Conservation (phyloP, 2,797 vertebrate species). For the Pitangus sulphuratus region DNA sequence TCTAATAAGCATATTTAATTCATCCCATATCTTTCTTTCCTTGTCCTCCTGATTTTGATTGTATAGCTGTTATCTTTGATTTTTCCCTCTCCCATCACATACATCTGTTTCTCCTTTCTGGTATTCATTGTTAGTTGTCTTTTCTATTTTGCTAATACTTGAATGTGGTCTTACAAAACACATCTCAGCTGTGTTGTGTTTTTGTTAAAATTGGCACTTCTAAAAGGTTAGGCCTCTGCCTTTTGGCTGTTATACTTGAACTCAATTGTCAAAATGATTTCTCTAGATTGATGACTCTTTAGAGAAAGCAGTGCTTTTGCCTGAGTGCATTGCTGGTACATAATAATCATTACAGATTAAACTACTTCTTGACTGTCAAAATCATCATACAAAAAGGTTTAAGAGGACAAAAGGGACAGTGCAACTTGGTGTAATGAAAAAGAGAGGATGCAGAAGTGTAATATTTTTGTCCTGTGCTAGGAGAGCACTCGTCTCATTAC, state of each 20-base stretch:
- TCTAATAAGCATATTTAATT: constrained; percentile 24
- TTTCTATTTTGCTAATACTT: constrained; percentile 14
- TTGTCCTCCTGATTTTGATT: not conserved
- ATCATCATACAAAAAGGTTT: not conserved
- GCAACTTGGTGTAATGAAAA: not conserved
- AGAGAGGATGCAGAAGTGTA: not conserved
- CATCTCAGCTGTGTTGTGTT: constrained; percentile 13
- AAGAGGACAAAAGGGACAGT: not conserved
- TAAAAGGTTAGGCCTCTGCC: constrained; percentile 53
- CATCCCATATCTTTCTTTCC: not conserved
- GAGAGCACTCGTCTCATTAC: not conserved
- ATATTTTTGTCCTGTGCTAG: not conserved
- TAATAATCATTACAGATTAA: constrained; percentile 13
- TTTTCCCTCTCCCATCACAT: not conserved
- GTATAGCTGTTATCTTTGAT: not conserved
- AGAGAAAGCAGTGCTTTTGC: constrained; percentile 5
- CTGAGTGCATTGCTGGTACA: not conserved
- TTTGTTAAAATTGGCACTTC: constrained; percentile 57
- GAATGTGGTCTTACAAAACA: constrained; percentile 26
- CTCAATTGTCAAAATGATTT: constrained; percentile 59
- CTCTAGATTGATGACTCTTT: constrained; percentile 28
- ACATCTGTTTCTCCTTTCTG: not conserved
- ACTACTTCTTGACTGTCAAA: not conserved
- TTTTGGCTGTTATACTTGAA: constrained; percentile 63
- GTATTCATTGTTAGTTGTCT: not conserved